Evolutionary conservation across 1,140 invertebrate species (phyloP).

Genomic region (Bradysia coprophila): DNA sequence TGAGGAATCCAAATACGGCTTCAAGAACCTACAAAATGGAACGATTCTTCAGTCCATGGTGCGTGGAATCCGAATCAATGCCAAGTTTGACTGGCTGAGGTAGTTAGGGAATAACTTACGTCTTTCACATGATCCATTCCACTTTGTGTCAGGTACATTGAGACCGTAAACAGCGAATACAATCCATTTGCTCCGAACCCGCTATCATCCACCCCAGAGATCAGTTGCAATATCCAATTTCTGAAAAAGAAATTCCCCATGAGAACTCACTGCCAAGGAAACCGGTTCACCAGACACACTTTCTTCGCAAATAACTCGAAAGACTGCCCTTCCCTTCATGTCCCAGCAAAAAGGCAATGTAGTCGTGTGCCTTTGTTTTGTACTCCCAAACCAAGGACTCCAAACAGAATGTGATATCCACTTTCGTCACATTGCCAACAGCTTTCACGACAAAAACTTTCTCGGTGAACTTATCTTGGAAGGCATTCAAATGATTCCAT

Average conservation of each 20-base stretch:
- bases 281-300: no score
- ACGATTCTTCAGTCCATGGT: no score
- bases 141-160: constrained; percentile 57
- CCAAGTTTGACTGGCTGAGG: no score
- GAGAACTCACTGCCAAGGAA: no score
- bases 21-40: no score
- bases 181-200: constrained; percentile 58
- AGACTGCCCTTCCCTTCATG: constrained; percentile 80
- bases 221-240: constrained; percentile 70
- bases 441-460: constrained; percentile 60
- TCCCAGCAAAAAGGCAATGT: constrained; percentile 65
- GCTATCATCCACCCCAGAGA: constrained; percentile 49
- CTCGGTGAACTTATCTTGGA: constrained; percentile 44
- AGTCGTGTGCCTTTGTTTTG: constrained; percentile 55
- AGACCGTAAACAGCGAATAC: constrained; percentile 53
- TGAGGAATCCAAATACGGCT: no score
- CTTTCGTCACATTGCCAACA: constrained; percentile 43
- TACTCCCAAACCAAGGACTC: constrained; percentile 51
- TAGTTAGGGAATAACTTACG: no score
- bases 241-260: constrained; percentile 22
- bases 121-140: constrained; percentile 52
- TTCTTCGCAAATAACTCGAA: constrained; percentile 60
- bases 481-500: constrained; percentile 28
- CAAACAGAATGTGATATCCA: constrained; percentile 64
- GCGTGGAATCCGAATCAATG: no score